Evolutionary conservation across 92 coral and sea anemone species (phyloP).

Genomic region (Porites cylindrica): DNA sequence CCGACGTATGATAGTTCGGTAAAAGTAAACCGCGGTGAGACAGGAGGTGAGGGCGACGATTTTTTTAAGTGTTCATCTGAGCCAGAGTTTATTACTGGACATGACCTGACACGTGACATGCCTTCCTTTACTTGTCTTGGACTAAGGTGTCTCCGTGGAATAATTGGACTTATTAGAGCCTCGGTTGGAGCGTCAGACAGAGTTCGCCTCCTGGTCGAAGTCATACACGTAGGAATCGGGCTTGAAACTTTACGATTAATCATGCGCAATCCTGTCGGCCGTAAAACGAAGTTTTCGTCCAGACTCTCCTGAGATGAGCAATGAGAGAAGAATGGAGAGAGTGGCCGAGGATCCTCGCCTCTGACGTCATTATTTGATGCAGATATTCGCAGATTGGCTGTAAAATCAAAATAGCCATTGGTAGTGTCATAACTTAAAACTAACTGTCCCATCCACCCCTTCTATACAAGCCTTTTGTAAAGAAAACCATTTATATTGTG

Average conservation of each 20-base stretch:
- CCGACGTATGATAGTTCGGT: neutral
- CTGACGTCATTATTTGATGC: slow-evolving; percentile 36
- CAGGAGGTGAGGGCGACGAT: neutral
- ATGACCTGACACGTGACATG: slow-evolving; percentile 14
- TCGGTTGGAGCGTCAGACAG: slow-evolving; percentile 46
- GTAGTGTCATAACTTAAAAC: neutral
- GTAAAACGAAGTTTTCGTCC: slow-evolving; percentile 7
- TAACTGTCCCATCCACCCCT: neutral
- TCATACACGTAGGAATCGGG: slow-evolving; percentile 21
- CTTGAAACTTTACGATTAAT: slow-evolving; percentile 34
- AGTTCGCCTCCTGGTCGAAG: slow-evolving; percentile 14
- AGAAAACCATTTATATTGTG: too few relatives aligned
- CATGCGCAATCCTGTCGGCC: slow-evolving; percentile 9
- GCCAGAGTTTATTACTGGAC: slow-evolving; percentile 23
- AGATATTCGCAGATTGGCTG: slow-evolving; percentile 21
- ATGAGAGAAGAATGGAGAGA: slow-evolving; percentile 34
- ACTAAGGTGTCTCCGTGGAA: slow-evolving; percentile 20
- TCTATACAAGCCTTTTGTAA: too few relatives aligned
- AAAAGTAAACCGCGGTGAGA: slow-evolving; percentile 12
- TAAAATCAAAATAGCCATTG: neutral
- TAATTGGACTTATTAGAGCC: slow-evolving; percentile 35
- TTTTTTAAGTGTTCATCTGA: neutral
- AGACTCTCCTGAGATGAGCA: slow-evolving; percentile 12
- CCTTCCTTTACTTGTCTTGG: neutral
- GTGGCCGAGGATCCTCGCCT: slow-evolving; percentile 12